Conservation (phyloP, 2,888 invertebrate species). For the Ptilodon capucinus region DNA sequence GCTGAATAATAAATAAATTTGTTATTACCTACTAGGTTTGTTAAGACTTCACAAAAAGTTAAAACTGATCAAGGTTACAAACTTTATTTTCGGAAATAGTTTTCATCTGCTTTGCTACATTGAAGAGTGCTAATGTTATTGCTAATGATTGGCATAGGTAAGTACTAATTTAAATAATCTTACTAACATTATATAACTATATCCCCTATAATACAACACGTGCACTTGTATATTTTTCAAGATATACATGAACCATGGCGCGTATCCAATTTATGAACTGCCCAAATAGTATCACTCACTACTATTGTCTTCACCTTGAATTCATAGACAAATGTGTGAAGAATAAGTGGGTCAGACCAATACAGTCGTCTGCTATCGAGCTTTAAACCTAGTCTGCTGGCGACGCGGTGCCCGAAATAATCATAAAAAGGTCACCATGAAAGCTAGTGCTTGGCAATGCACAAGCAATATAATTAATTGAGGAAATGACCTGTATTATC, state of each 20-base stretch:
- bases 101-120: no score
- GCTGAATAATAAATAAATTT: neutral
- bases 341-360: conserved; percentile 63
- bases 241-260: conserved; percentile 13
- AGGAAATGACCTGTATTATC: conserved; percentile 63
- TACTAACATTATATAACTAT: no score
- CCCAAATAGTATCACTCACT: conserved; percentile 17
- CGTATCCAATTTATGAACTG: conserved; percentile 23
- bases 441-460: conserved; percentile 62
- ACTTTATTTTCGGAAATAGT: no score
- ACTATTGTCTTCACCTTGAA: conserved; percentile 44
- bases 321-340: conserved; percentile 27
- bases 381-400: conserved; percentile 45
- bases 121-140: no score
- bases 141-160: no score
- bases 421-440: conserved; percentile 69
- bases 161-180: no score
- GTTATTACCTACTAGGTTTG: no score
- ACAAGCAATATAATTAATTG: conserved; percentile 64
- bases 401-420: conserved; percentile 67
- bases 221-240: neutral
- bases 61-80: no score
- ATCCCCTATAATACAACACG: no score
- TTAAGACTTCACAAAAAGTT: no score
- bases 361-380: conserved; percentile 48